Base-by-base conservation (phyloP, 2,888 invertebrate genomes). In the Halocaridina rubra region DNA sequence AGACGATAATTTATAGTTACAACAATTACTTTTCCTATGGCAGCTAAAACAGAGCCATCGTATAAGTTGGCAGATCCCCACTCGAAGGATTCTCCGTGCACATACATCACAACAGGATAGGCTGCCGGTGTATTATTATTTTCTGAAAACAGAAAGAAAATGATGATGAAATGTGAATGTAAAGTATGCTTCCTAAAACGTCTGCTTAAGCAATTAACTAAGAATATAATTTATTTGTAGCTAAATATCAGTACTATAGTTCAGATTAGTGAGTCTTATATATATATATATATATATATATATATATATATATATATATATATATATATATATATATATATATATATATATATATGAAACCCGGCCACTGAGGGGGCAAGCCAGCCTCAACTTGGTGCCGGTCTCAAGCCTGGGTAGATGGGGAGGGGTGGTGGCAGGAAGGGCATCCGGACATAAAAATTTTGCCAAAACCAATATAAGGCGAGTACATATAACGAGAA, bases 271-370 rank as follows among this genome's bases (percentile, higher is more conserved):
- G 46, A 2, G 13, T 1, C 16, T 1, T 10, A 13, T 3, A 13
- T 67, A 27, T 67, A 64, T 64, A 64, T 64, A 64, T 64, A 64
- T 64, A 64, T 64, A 64, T 64, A 64, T 64, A 29, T 64, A 64
- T 64, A 64, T 64, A 64, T 53, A 64, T 64, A 64, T 64, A 19
- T 64, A 64, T 64, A 64, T 29, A 64, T 64, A 7, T 64, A 29
- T 64, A 64, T 1, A 7, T 64, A 3, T 3, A 64, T 64, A 64
- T 64, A 64, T 64, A 64, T 64, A 64, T 64, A 64, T 64, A 64
- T 64, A 64, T 64, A 64, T 64, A 64, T 64, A 46, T 46, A 46
- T 46, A 46, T 46, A 46, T n/a, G n/a, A n/a, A n/a, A n/a, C n/a
- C n/a, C n/a, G n/a, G n/a, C n/a, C n/a, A n/a, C n/a, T n/a, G n/a